Percentiles rank a stretch among this genome's conserved stretches.
phyloP scores from a whole-genome alignment of 2,888 invertebrate genomes.

The Horisme vitalbata region DNA sequence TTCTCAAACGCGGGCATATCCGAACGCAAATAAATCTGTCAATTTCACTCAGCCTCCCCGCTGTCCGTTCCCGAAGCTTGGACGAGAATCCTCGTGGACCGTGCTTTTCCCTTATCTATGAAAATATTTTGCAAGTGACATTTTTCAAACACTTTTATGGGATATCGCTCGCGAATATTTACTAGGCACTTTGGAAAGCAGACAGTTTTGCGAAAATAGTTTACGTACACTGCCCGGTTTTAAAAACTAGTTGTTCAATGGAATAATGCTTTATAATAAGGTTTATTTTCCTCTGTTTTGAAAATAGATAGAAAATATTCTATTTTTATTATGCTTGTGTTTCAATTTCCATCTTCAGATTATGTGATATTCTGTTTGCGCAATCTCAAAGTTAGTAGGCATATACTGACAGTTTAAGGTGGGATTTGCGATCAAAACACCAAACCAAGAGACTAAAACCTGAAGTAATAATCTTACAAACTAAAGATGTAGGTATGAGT shows the following conservation, averaged over 20 bases:
- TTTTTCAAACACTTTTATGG: slow-evolving; percentile 9
- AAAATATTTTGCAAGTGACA: slow-evolving; percentile 16
- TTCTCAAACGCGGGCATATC: slow-evolving; percentile 66
- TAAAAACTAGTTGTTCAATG: background rate
- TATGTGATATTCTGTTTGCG: background rate
- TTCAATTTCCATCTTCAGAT: slow-evolving; percentile 1
- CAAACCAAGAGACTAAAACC: no score
- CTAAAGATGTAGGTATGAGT: no score
- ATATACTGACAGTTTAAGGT: background rate
- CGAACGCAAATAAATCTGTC: slow-evolving; percentile 80
- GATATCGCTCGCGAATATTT: slow-evolving; percentile 1
- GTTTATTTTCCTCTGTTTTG: no score
- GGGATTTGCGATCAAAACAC: background rate
- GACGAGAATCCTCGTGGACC: slow-evolving; percentile 20
- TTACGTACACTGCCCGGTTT: background rate
- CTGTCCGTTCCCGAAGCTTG: slow-evolving; percentile 47
- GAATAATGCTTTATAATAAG: no score
- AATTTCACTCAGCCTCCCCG: slow-evolving; percentile 76
- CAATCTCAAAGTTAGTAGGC: background rate
- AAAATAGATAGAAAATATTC: no score
- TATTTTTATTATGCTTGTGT: background rate
- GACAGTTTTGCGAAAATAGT: background rate
- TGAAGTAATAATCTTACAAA: no score
- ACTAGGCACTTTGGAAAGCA: background rate
- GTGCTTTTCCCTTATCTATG: slow-evolving; percentile 17